Evolutionary conservation across 2,797 vertebrate species (phyloP).

Genomic region (Uromys caudimaculatus): DNA sequence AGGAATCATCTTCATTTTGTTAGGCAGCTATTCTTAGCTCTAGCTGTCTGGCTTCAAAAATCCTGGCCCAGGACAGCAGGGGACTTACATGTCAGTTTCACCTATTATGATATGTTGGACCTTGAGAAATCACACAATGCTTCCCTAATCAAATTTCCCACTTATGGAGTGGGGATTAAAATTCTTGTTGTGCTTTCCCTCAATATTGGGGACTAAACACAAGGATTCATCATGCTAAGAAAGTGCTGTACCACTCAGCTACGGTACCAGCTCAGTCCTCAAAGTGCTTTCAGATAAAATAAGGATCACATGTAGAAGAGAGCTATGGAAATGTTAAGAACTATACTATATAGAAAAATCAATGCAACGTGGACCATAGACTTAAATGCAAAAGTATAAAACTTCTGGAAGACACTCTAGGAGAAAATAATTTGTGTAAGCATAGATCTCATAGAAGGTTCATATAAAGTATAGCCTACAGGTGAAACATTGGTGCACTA

Average conservation of each 20-base stretch:
- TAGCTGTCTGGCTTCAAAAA: slow-evolving; percentile 43
- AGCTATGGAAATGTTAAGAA: slow-evolving; percentile 56
- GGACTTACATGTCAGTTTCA: slow-evolving; percentile 47
- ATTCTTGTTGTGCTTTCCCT: slow-evolving; percentile 32
- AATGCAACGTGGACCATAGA: slow-evolving; percentile 36
- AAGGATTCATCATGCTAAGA: not conserved
- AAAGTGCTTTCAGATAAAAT: not conserved
- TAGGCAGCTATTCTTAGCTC: not conserved
- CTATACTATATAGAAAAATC: slow-evolving; percentile 46
- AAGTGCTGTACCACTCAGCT: not conserved
- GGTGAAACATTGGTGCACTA: slow-evolving; percentile 18
- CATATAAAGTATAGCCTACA: slow-evolving; percentile 26
- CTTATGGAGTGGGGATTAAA: slow-evolving; percentile 56
- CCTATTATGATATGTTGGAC: slow-evolving; percentile 28
- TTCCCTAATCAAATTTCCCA: slow-evolving; percentile 64
- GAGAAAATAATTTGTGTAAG: slow-evolving; percentile 61
- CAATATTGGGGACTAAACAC: not conserved
- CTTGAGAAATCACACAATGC: slow-evolving; percentile 26
- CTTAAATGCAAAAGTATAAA: slow-evolving; percentile 60
- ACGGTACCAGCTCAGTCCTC: not conserved
- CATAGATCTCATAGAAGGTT: slow-evolving; percentile 60
- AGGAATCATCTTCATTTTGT: slow-evolving; percentile 42
- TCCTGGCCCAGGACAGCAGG: not conserved
- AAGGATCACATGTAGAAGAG: slow-evolving; percentile 33
- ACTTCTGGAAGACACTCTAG: slow-evolving; percentile 18